Base-by-base conservation (phyloP, 2,113 vertebrate genomes). In the Oceanites oceanicus region DNA sequence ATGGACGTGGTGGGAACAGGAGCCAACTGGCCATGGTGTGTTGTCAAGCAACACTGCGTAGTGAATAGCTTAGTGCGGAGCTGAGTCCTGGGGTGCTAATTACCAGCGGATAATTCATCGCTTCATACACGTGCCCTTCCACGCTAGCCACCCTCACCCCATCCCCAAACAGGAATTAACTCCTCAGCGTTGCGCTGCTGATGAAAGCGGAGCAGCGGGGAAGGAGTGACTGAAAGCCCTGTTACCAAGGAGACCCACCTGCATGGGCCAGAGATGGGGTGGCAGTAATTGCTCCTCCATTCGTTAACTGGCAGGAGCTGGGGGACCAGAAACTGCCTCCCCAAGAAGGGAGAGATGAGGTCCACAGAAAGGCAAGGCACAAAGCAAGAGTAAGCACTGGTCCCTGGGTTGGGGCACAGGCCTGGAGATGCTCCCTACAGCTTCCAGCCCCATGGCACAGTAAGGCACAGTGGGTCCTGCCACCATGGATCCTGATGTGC, bases 241-340 rank as follows among this genome's bases (percentile, higher is more conserved):
- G 96, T 97, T 97, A 63, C 97, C 96, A 97, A 68, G 97, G 97
- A 93, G 96, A 97, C 94, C 67, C 85, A 96, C 66, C 85, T 16
- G 58, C 20, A 76, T 96, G 96, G 96, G 96, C 83, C 47, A 7
- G 97, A 91, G 92, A 86, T 85, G 49, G 84, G 92, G 96, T 93
- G 97, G 97, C 98, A 98, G 97, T 97, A 98, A 97, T 94, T 98
- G 83, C 91, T 97, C 66, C 92, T 93, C 68, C 36, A 16, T 68
- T 92, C 4, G 3, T 73, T 55, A 80, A 70, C 86, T 72, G 79
- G 55, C 88, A 89, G 82, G 85, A 82, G 29, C 67, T 68, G 45
- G 42, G 34, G 36, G 42, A 47, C 32, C 52, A 13, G 44, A 58
- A n/a, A 34, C 85, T 5, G 1, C n/a, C 12, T 27, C 45, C 53